phyloP scores from a whole-genome alignment of 2,113 vertebrate species.

The Tetrao urogallus region DNA sequence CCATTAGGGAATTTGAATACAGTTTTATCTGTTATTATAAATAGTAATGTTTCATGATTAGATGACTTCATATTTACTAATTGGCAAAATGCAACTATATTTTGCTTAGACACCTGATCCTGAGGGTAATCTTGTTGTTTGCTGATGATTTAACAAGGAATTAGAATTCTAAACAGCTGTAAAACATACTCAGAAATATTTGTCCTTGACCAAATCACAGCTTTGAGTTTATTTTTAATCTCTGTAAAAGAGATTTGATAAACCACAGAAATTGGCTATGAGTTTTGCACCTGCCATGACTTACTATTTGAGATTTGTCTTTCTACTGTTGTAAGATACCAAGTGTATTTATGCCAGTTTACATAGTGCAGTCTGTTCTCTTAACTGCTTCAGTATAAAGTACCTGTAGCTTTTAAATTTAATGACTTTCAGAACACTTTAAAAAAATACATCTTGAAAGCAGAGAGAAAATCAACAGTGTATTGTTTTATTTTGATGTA shows the following conservation, averaged over 20 bases:
- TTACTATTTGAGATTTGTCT: neutral
- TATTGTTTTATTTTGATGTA: neutral
- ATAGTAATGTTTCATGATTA: neutral
- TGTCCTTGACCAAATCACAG: conserved; percentile 19
- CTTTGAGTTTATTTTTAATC: conserved; percentile 15
- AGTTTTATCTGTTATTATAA: neutral
- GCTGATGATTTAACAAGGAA: conserved; percentile 2
- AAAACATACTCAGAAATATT: neutral
- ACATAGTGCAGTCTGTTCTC: conserved; percentile 4
- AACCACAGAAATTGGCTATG: neutral
- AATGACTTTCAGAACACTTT: neutral
- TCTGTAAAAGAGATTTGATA: neutral
- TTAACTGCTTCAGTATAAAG: neutral
- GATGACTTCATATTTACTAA: neutral
- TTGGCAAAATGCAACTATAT: neutral
- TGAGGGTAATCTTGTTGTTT: neutral
- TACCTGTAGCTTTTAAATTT: neutral
- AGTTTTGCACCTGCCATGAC: neutral
- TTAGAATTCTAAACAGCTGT: neutral
- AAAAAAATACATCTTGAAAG: neutral
- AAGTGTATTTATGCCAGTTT: neutral
- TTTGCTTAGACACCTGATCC: neutral
- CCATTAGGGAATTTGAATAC: neutral
- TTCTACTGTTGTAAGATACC: neutral
- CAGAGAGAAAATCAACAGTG: neutral